These are phyloP conservation scores for Diuraphis noxia DNA, from an alignment of 1,140 invertebrate species.

Conservation along the genomic window DNA sequence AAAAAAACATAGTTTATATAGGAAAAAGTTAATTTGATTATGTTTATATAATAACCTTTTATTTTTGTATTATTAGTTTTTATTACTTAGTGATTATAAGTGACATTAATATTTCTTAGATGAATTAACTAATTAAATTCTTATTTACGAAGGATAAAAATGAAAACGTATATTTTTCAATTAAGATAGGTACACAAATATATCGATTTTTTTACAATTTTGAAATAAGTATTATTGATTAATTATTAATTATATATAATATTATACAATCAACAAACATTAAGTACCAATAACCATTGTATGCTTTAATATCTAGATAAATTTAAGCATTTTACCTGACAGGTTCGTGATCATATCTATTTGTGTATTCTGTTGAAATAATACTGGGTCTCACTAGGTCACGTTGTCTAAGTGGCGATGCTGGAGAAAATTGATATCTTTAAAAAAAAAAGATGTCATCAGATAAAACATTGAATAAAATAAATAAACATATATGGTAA, in stretches of 20 bases:
- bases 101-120: not conserved
- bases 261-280: not conserved
- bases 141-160: not conserved
- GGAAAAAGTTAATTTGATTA: too few species aligned
- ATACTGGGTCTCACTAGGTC: constrained; percentile 26
- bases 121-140: not conserved
- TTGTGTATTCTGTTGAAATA: constrained; percentile 14
- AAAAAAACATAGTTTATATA: too few species aligned
- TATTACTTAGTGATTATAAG: too few species aligned
- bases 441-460: not conserved
- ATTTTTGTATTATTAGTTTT: too few species aligned
- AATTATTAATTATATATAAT: not conserved
- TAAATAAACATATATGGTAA: too few species aligned
- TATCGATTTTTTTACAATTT: not conserved
- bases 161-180: not conserved
- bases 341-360: constrained; percentile 24
- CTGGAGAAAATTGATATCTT: constrained; percentile 41
- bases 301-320: not conserved
- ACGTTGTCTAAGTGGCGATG: constrained; percentile 26
- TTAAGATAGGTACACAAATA: not conserved
- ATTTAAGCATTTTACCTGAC: constrained; percentile 16
- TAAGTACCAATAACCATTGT: not conserved
- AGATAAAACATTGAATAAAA: not conserved
- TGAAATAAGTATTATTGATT: not conserved
- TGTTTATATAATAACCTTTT: too few species aligned